Base-by-base conservation (phyloP, 1,140 invertebrate species). In the Lasioglossum albipes region DNA sequence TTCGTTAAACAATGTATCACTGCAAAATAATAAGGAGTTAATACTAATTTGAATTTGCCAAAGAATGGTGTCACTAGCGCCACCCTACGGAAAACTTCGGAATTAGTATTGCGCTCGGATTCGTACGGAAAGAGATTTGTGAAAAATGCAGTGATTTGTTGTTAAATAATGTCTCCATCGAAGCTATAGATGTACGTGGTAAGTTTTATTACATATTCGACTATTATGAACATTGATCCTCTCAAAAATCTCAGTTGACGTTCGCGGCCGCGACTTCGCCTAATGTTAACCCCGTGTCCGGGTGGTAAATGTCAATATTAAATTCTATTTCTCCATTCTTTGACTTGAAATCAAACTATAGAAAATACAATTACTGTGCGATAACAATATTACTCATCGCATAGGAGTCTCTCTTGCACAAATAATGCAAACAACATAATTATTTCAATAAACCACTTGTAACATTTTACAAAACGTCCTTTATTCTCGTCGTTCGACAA, bases 331-430 rank as follows among this genome's bases (percentile, higher is more conserved):
- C 13, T 54, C 16, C 12, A n/a, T 31, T 31, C 5, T 27, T 20
- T 31, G 59, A 70, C 65, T 5, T 31, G 5, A 36, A 75, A 73
- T 22, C 13, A 20, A 54, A 31, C 52, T 10, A 4, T n/a, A 41
- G 18, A 59, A 13, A 64, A 7, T 73, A 20, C 1, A 54, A 18
- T 64, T 64, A 31, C 18, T 59, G 74, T 31, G 73, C 70, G 59
- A 78, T 84, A 82, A 71, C n/a, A 62, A 52, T 22, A 13, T 62
- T 42, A 20, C 49, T 10, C 52, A 36, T 66, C 4, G 4, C 41
- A n/a, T 42, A 7, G n/a, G 22, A 61, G 0, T 42, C 4, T 20
- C 59, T 27, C 2, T 27, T n/a, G 1, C 20, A n/a, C 9, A 20
- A 6, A 20, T 59, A n/a, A 59, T 36, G 61, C 7, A 65, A 65